A percentile compares a stretch with the other conserved stretches of the same genome.
These are phyloP conservation scores for Tetropium fuscum DNA, from an alignment of 2,888 invertebrate genomes.

Conservation along the genomic window DNA sequence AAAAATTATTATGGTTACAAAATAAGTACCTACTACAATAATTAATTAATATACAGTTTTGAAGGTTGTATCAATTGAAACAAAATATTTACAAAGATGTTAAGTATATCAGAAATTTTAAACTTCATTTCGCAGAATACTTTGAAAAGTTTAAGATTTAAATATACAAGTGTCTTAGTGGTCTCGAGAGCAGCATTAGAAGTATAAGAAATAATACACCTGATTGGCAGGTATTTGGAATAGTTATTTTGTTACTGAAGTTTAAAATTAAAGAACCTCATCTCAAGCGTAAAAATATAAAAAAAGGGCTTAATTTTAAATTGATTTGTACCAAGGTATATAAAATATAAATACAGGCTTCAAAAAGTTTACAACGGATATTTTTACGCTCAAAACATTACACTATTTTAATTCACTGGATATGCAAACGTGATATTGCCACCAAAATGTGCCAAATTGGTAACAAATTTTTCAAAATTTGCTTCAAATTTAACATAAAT, in stretches of 20 bases:
- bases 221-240: not conserved
- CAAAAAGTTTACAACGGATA: not conserved
- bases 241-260: slow-evolving; percentile 1
- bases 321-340: not conserved
- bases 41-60: slow-evolving; percentile 37
- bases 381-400: slow-evolving; percentile 8
- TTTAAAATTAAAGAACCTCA: slow-evolving; percentile 18
- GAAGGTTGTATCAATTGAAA: slow-evolving; percentile 21
- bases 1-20: slow-evolving; percentile 44
- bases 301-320: not conserved
- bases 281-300: slow-evolving; percentile 2
- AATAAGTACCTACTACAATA: slow-evolving; percentile 37
- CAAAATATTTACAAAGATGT: slow-evolving; percentile 21
- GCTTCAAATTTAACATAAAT: too few relatives aligned
- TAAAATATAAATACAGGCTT: not conserved
- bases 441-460: slow-evolving; percentile 30
- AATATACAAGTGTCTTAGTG: not conserved
- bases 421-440: slow-evolving; percentile 29
- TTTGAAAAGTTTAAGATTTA: slow-evolving; percentile 5
- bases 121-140: slow-evolving; percentile 14
- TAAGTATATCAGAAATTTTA: slow-evolving; percentile 17
- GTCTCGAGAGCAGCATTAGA: too few relatives aligned
- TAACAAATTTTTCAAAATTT: slow-evolving; percentile 22
- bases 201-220: not conserved
- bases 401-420: slow-evolving; percentile 9